These are phyloP conservation scores for Brachycybe producta DNA, from an alignment of 2,888 invertebrate genomes.

Conservation along the genomic window DNA sequence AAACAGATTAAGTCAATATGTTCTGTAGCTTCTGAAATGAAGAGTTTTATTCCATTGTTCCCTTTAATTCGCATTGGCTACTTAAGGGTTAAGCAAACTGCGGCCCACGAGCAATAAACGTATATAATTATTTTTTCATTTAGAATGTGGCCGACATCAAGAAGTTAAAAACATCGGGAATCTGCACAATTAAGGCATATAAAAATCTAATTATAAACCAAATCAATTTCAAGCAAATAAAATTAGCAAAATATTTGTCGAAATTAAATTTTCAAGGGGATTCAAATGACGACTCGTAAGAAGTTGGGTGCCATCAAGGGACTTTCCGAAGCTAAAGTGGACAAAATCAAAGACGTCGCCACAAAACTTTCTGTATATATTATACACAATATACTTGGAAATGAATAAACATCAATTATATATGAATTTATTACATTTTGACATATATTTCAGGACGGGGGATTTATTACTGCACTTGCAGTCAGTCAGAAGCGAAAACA, in stretches of 20 bases:
- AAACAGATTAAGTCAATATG: too few species aligned
- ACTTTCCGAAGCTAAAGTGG: constrained; percentile 61
- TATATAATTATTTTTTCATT: constrained; percentile 11
- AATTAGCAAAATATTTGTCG: background rate
- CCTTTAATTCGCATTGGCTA: too few species aligned
- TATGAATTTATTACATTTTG: background rate
- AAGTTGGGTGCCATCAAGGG: constrained; percentile 58
- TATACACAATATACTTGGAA: background rate
- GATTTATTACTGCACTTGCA: constrained; percentile 61
- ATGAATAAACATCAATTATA: constrained; percentile 8
- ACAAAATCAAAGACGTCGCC: constrained; percentile 65
- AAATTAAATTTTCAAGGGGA: constrained; percentile 37
- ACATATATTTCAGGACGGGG: constrained; percentile 34
- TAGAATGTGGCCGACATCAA: constrained; percentile 58
- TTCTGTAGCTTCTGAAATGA: too few species aligned
- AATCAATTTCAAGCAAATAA: background rate
- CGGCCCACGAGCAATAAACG: constrained; percentile 6
- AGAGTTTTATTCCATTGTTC: too few species aligned
- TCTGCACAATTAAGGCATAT: constrained; percentile 53
- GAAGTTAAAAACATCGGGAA: constrained; percentile 58
- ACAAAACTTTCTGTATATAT: constrained; percentile 44
- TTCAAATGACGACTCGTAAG: constrained; percentile 65
- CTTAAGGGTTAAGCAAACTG: too few species aligned
- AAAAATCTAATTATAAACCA: constrained; percentile 24
- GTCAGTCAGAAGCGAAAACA: constrained; percentile 55